A percentile compares a stretch with the other conserved stretches of the same genome.
These are phyloP conservation scores for Parasteatoda lunata DNA, from an alignment of 2,888 invertebrate genomes.

Conservation along the genomic window DNA sequence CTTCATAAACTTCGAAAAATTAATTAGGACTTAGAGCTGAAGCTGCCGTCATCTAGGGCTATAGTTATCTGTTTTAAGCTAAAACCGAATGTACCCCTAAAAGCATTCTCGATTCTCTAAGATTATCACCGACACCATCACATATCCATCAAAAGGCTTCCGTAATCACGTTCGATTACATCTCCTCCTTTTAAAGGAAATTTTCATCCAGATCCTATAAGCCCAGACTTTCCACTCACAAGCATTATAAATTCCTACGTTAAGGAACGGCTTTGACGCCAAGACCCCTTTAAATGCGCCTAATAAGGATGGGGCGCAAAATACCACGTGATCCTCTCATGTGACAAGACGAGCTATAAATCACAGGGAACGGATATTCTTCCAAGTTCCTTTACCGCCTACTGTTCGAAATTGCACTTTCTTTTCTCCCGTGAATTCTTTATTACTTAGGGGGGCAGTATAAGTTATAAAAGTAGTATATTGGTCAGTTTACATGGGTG, in stretches of 20 bases:
- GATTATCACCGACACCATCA: neutral
- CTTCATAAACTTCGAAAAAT: no score
- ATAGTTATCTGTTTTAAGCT: conserved; percentile 1
- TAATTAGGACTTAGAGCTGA: no score
- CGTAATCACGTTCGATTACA: conserved; percentile 36
- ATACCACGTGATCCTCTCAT: conserved; percentile 31
- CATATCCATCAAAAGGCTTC: conserved; percentile 40
- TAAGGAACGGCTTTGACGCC: neutral
- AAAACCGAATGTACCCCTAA: neutral
- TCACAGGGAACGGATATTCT: conserved; percentile 47
- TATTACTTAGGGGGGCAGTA: conserved; percentile 9
- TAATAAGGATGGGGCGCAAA: conserved; percentile 42
- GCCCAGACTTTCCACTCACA: conserved; percentile 9
- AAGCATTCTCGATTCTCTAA: neutral
- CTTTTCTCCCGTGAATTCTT: conserved; percentile 5
- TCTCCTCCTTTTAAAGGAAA: conserved; percentile 5
- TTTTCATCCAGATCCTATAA: conserved; percentile 4
- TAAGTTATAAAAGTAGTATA: neutral
- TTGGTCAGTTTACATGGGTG: no score
- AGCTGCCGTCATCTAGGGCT: neutral
- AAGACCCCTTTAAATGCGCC: conserved; percentile 31
- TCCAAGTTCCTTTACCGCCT: conserved; percentile 7
- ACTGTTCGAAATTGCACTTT: conserved; percentile 39
- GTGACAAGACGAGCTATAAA: conserved; percentile 49
- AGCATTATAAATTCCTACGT: conserved; percentile 46